Evolutionary conservation across 2,888 invertebrate species (phyloP).

Genomic region (Smittia sp.): DNA sequence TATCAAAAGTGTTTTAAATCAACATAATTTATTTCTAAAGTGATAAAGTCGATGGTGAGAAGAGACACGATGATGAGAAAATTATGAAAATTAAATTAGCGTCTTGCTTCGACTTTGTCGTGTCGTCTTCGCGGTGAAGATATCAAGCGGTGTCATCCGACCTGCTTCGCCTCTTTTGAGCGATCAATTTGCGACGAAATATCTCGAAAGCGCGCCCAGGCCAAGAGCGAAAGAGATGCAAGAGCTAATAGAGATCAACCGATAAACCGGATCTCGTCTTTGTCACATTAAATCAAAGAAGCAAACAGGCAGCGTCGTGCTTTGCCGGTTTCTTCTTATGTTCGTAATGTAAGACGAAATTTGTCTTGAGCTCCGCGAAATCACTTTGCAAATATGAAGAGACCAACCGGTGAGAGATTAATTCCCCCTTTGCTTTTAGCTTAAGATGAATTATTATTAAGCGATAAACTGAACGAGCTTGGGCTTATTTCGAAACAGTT

Average conservation of each 20-base stretch:
- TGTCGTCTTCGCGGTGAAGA: background rate
- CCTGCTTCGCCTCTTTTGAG: background rate
- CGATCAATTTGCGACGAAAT: too few relatives aligned
- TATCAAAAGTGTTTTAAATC: background rate
- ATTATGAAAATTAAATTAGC: slow-evolving; percentile 20
- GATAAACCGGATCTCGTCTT: slow-evolving; percentile 9
- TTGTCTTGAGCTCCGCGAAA: too few relatives aligned
- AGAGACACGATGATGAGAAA: background rate
- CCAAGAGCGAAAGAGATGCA: background rate
- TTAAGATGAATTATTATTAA: too few relatives aligned
- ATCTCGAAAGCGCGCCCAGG: background rate
- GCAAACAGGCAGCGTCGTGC: background rate
- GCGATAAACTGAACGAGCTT: too few relatives aligned
- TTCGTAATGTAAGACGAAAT: too few relatives aligned
- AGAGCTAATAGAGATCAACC: background rate
- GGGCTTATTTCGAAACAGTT: too few relatives aligned
- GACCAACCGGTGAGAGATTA: too few relatives aligned
- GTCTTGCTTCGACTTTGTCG: background rate
- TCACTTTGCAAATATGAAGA: too few relatives aligned
- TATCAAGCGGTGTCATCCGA: background rate
- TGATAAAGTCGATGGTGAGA: background rate
- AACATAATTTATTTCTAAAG: background rate
- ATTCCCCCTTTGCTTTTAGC: too few relatives aligned
- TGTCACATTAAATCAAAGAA: background rate
- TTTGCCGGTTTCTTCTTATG: too few relatives aligned